Evolutionary conservation across 2,888 invertebrate genomes (phyloP), one percentile per base, ranked within the genome.

Genomic region (Ochropleura leucogaster): DNA sequence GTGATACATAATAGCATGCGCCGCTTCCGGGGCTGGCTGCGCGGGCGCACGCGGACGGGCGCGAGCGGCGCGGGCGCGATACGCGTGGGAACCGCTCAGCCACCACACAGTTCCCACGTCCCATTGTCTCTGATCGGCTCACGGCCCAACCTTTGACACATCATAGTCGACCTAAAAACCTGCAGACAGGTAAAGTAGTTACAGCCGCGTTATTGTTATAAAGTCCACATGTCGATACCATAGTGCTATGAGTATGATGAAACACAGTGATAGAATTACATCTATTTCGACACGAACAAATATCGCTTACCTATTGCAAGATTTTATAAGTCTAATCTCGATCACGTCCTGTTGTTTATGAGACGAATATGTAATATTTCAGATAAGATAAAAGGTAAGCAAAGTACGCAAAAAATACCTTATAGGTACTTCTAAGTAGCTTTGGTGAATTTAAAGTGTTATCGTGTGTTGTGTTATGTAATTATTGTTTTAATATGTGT

Each of bases 51-150:
- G 67, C 72, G 70, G 64, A 53, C 53, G 62, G 55, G 16, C 49
- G 59, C 64, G 47, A 42, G 74, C 75, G 71, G 76, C 66, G 65
- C 72, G 74, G 72, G 77, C 82, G 80, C 71, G 68, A 71, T 70
- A 74, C 82, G 87, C 92, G 91, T 92, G 91, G 92, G 92, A 92
- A 92, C 83, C 87, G 82, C 77, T 87, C 82, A 80, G 85, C 83
- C 88, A 83, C 83, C 87, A 82, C 82, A 81, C 79, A 84, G 87
- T 92, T 92, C 92, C 92, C 92, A 93, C 92, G 91, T 89, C 80
- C 88, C 85, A 90, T 92, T 93, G 92, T 93, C 85, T 87, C 71
- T 74, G 76, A 84, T 80, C 74, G 79, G 57, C 80, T 83, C 86
- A 86, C 80, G 84, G 84, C 74, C 86, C 82, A 84, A 88, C 90